A percentile compares a stretch with the other conserved stretches of the same genome.
phyloP scores from a whole-genome alignment of 2,797 vertebrate species.

The Prionace glauca region DNA sequence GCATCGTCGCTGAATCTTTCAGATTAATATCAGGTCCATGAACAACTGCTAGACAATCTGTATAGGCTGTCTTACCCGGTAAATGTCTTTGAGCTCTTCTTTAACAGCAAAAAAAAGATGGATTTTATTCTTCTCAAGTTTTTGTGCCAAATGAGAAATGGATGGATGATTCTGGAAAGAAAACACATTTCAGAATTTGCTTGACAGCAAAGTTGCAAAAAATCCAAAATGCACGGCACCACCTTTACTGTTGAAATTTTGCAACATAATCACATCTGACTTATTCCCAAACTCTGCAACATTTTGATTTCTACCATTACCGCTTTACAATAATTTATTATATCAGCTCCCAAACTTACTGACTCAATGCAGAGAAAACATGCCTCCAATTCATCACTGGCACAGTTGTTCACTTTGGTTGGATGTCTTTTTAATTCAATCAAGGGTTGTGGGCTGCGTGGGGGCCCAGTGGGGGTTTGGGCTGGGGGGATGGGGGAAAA shows the following conservation, averaged over 20 bases:
- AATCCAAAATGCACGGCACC: not conserved
- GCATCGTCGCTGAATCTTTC: not conserved
- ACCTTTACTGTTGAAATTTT: not conserved
- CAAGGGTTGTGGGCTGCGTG: no score
- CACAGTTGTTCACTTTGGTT: not conserved
- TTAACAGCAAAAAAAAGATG: conserved; percentile 42
- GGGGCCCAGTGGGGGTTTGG: no score
- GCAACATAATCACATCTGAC: not conserved
- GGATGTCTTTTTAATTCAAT: not conserved
- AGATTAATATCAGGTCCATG: not conserved
- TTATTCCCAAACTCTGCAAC: not conserved
- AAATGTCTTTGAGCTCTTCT: conserved; percentile 29
- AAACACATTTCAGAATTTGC: not conserved
- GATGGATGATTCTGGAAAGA: conserved; percentile 42
- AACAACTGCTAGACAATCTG: not conserved
- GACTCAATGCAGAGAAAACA: not conserved
- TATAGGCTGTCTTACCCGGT: conserved; percentile 32
- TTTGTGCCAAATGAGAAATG: conserved; percentile 41
- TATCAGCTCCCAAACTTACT: not conserved
- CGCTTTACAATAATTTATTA: not conserved
- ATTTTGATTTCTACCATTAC: not conserved
- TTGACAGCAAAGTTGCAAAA: not conserved
- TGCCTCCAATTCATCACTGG: not conserved
- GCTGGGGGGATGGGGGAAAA: no score
- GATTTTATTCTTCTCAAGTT: conserved; percentile 46